A percentile compares a stretch with the other conserved stretches of the same genome.
Conservation (phyloP, 2,888 invertebrate genomes). For the Palloptera scutellata region DNA sequence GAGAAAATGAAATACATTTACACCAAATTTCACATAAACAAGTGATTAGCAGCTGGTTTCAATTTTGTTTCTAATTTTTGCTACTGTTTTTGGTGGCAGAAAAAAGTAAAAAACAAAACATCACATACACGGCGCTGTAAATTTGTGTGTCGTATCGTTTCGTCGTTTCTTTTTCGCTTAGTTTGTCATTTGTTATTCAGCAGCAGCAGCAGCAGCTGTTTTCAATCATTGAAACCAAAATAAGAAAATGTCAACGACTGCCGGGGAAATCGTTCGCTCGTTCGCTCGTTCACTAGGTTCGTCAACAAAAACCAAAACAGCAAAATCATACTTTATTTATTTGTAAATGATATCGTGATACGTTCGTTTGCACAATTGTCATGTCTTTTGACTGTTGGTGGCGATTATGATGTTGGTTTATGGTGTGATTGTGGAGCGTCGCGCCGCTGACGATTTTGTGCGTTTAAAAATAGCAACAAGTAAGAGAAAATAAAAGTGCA, state of each 20-base stretch:
- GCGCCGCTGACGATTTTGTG: no score
- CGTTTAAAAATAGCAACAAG: no score
- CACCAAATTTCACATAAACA: no score
- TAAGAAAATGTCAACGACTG: slow-evolving; percentile 1
- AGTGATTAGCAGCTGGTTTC: no score
- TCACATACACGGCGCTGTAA: background rate
- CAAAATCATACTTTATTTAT: background rate
- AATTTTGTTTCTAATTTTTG: no score
- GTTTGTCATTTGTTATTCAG: background rate
- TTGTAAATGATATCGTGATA: background rate
- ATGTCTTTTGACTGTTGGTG: background rate
- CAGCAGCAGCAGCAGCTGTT: slow-evolving; percentile 21
- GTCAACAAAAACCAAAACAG: background rate
- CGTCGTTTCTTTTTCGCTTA: no score
- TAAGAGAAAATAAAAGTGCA: no score
- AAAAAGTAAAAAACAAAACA: background rate
- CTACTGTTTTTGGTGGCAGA: no score
- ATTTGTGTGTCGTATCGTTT: slow-evolving; percentile 1
- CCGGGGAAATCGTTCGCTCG: background rate
- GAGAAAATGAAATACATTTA: no score
- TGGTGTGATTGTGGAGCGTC: no score
- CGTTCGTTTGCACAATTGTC: background rate
- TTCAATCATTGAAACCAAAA: background rate
- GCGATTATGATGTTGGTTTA: no score
- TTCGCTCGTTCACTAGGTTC: no score